phyloP scores from a whole-genome alignment of 1,140 invertebrate genomes.

The Rhyzopertha dominica region DNA sequence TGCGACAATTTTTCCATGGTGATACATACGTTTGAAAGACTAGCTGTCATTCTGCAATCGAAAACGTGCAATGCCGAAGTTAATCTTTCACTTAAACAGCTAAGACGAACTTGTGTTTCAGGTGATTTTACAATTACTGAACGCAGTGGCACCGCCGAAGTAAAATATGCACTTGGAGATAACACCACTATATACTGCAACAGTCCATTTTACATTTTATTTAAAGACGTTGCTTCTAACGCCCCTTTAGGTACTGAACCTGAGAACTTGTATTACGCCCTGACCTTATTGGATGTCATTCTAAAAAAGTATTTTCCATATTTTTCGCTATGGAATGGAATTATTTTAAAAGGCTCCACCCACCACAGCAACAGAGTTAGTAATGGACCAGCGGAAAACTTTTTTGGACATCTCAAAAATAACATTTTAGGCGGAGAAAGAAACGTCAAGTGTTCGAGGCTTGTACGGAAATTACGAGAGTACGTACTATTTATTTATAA shows the following conservation, averaged over 20 bases:
- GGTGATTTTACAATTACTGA: not conserved
- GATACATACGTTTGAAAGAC: constrained; percentile 1
- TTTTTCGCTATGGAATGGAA: constrained; percentile 8
- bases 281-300: constrained; percentile 1
- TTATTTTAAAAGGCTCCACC: too few species aligned
- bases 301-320: constrained; percentile 12
- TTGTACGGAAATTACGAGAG: constrained; percentile 12
- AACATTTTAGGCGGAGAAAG: constrained; percentile 3
- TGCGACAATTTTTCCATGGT: not conserved
- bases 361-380: not conserved
- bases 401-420: constrained; percentile 10
- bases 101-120: constrained; percentile 1
- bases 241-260: too few species aligned
- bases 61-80: not conserved
- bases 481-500: constrained; percentile 1
- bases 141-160: too few species aligned
- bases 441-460: constrained; percentile 13
- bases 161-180: too few species aligned
- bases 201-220: too few species aligned
- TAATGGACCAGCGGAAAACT: constrained; percentile 12
- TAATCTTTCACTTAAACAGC: not conserved
- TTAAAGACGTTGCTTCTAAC: too few species aligned
- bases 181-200: too few species aligned
- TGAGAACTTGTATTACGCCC: not conserved
- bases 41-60: not conserved